Base-by-base conservation (phyloP, 2,888 invertebrate species). In the Tortricodes alternella region DNA sequence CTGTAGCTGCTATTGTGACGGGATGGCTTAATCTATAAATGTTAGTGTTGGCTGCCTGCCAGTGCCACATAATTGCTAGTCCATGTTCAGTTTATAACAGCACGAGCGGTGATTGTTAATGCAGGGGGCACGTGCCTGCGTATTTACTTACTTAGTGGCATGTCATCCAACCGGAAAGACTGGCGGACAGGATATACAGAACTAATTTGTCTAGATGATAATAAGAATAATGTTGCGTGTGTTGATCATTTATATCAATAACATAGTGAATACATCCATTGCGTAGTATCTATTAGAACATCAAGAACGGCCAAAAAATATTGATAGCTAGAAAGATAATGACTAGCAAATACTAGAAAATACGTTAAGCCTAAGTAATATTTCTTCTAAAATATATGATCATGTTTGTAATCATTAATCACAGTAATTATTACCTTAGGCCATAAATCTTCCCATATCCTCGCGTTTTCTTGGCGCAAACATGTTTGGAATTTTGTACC, bases 11-110 rank as follows among this genome's bases (percentile, higher is more conserved):
- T 37, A 55, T 35, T 34, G 41, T 19, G 41, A 21, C 41, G 15
- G 35, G 46, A 55, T 27, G 41, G 55, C 27, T 55, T 48, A 55
- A 55, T 55, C 55, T 48, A 35, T 41, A 48, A 39, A 39, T 48
- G 53, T 48, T 53, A 32, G 48, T 35, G 24, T 48, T 55, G 55
- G 55, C 55, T 0, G 11, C 15, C 16, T 35, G 55, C 55, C 55
- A 55, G 55, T 27, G 41, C 35, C 53, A 48, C 39, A 48, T 48
- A 48, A 55, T 48, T 43, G 21, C 23, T n/a, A 3, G 16, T 27
- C 18, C 34, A 21, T 21, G 16, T 11, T 15, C 21, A 32, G 21
- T 21, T 21, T 21, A 50, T 39, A 23, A 38, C 29, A 15, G 13
- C 19, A 11, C 29, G 16, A 35, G 2, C 34, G 21, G 37, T 16